Percentiles rank a stretch among this genome's conserved stretches.
Evolutionary conservation across 2,888 invertebrate genomes (phyloP).

Genomic region (Dyspetes luteomarginatus): DNA sequence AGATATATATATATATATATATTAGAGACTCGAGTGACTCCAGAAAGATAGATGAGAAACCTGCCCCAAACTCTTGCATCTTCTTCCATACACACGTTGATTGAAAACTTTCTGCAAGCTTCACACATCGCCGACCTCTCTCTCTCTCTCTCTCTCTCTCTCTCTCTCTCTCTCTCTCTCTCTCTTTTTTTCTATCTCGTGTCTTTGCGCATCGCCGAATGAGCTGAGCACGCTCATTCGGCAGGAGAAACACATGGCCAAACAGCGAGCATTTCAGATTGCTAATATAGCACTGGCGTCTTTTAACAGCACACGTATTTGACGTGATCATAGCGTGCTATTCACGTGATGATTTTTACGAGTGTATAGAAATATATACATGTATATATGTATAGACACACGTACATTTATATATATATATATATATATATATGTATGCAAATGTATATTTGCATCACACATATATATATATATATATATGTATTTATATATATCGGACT

Average conservation of each 20-base stretch:
- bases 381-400: not conserved
- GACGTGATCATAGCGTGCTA: constrained; percentile 58
- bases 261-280: constrained; percentile 33
- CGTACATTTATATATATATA: not conserved
- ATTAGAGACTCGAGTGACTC: not conserved
- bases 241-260: constrained; percentile 28
- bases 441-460: not conserved
- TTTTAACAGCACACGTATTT: constrained; percentile 32
- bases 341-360: constrained; percentile 50
- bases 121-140: not conserved
- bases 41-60: not conserved
- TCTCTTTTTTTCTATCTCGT: not conserved
- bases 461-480: not conserved
- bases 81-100: not conserved
- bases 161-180: too few relatives aligned
- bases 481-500: not conserved
- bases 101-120: constrained; percentile 21
- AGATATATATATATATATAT: too few relatives aligned
- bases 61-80: not conserved
- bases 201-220: constrained; percentile 17
- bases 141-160: not conserved
- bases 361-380: not conserved
- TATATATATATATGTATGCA: not conserved
- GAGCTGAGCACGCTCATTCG: constrained; percentile 9
- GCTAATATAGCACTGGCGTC: constrained; percentile 36